Evolutionary conservation across 2,113 vertebrate genomes (phyloP), one percentile per base, ranked within the genome.

Genomic region (Mohoua ochrocephala): DNA sequence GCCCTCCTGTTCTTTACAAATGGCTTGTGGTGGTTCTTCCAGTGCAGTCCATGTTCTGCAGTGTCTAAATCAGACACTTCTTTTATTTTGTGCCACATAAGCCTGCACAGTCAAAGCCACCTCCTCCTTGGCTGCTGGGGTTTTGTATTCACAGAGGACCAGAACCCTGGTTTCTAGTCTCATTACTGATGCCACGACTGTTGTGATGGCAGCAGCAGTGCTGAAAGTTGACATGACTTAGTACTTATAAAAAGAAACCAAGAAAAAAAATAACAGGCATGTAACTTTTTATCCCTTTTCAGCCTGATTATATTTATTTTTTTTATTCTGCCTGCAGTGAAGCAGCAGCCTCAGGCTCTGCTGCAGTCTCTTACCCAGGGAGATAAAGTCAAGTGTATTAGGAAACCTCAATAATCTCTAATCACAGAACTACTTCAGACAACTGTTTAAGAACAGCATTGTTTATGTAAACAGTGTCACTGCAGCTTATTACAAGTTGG

Each of bases 331-430:
- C n/a, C 65, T 44, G 39, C 24, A 84, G 47, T 42, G 11, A 4
- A 70, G 33, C 31, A 94, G 41, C 50, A 91, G 87, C 89, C 35
- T 80, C 35, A 42, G 84, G 87, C 77, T 89, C 33, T 84, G 33
- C 68, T 91, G 53, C 64, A 80, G 44, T 49, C n/a, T 84, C 49
- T 68, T 74, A 53, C 9, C 24, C 67, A 77, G 63, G 19, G 60
- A 84, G 91, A 63, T 41, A 35, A 17, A 53, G 27, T 54, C 28
- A 47, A 35, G 39, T 75, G 6, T n/a, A 41, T 84, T 52, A 68
- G 67, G 61, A 68, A 71, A 69, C 19, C 20, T 65, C 63, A 80
- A 10, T 82, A 71, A 78, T 91, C 44, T 82, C 47, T 71, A 50
- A 84, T 79, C 74, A 42, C 11, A 67, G 47, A 80, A 54, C 52